Base-by-base conservation (phyloP, 2,797 vertebrate species). In the Cossypha polioptera region DNA sequence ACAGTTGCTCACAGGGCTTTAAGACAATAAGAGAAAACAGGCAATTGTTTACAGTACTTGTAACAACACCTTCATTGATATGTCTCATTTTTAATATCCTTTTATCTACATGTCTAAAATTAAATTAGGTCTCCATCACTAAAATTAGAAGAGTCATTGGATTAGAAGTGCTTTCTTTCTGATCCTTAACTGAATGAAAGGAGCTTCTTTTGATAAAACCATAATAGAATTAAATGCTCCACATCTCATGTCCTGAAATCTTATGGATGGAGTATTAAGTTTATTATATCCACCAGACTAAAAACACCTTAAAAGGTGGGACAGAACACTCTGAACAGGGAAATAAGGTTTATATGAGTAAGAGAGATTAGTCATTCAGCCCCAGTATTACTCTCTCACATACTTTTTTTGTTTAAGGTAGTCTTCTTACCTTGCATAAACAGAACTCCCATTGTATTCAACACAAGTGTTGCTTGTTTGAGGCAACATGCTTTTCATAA, bases 81-180 rank as follows among this genome's bases (percentile, higher is more conserved):
- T 6, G 21, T 92, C 53, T 92, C 51, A 89, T 95, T 96, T 90
- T 88, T 83, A 91, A 84, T 93, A 93, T 92, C 71, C 94, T 96
- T 97, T 97, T 96, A 95, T 97, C 94, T 97, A 66, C 83, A 92
- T 95, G 82, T 85, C 82, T 96, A 91, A 97, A 98, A 98, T 98
- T 96, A 96, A 97, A 97, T 98, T 97, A 97, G 55, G 29, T 77
- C 59, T 97, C 97, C 98, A 98, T 98, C 97, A 98, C 96, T 90
- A 97, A 97, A 97, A 98, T 97, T 95, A 97, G 89, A 92, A 88
- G 90, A 95, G 58, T 94, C 86, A 97, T 95, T 97, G 94, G 94
- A 97, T 97, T 97, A 95, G 65, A 96, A 93, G 74, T 87, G 78
- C 92, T 96, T 88, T 79, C 85, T 91, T 89, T 72, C 92, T 90